Conservation (phyloP, 2,113 vertebrate species). For the Asarcornis scutulata region DNA sequence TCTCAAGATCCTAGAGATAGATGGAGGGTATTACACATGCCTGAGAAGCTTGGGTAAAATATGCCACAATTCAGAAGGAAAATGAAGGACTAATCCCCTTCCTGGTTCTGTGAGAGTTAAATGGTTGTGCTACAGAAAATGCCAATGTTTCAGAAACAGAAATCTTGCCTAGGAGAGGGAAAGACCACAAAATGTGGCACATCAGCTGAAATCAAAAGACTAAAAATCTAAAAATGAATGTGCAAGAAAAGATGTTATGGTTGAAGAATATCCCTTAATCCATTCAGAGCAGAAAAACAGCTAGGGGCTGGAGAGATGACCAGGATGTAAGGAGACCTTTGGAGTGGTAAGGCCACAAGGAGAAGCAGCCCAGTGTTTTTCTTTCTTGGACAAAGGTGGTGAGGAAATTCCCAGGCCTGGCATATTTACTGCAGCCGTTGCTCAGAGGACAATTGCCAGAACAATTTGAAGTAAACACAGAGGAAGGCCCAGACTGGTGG, state of each 20-base stretch:
- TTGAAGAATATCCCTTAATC: not conserved
- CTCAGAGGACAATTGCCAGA: not conserved
- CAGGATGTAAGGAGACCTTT: not conserved
- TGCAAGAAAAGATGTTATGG: no score
- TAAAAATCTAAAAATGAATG: not conserved
- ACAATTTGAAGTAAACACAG: not conserved
- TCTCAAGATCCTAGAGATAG: not conserved
- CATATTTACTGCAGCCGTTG: not conserved
- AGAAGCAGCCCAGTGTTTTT: not conserved
- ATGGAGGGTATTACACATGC: not conserved
- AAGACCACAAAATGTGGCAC: not conserved
- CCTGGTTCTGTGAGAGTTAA: not conserved
- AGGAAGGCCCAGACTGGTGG: not conserved
- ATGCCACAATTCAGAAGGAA: not conserved
- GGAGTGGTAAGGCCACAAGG: not conserved
- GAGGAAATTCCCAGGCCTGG: not conserved
- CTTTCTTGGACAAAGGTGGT: not conserved
- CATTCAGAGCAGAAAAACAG: not conserved
- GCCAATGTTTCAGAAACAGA: not conserved
- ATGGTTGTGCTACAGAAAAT: not conserved
- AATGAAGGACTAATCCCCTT: not conserved
- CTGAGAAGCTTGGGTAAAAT: not conserved
- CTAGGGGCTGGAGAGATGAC: not conserved
- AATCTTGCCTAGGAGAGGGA: not conserved
- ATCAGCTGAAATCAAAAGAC: not conserved